Percentiles rank a stretch among this genome's conserved stretches.
phyloP scores from a whole-genome alignment of 2,113 vertebrate genomes.

The Solenodon paradoxus region DNA sequence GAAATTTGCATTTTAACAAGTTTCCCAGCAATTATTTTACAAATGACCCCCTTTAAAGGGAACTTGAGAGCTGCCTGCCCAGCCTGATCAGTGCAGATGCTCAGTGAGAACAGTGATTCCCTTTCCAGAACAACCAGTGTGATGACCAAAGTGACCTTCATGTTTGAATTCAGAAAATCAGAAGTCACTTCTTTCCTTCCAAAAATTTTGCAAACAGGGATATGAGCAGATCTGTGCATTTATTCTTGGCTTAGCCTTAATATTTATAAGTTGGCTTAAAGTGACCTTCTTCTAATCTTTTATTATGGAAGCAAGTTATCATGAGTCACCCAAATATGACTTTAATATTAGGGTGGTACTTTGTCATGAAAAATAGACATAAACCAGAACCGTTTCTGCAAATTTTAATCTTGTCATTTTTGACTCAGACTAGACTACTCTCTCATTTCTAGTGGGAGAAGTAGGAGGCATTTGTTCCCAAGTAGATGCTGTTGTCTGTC shows the following conservation, averaged over 20 bases:
- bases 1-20: not conserved
- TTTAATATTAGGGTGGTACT: not conserved
- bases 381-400: not conserved
- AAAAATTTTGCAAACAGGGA: not conserved
- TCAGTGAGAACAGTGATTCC: not conserved
- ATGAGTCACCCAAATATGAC: not conserved
- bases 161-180: not conserved
- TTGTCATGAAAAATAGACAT: not conserved
- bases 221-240: not conserved
- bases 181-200: not conserved
- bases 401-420: not conserved
- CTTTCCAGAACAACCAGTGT: not conserved
- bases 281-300: not conserved
- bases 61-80: too few relatives aligned
- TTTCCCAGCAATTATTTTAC: not conserved
- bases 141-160: not conserved
- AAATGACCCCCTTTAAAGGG: not conserved
- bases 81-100: accelerated
- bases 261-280: not conserved
- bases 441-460: slow-evolving; percentile 19
- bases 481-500: not conserved
- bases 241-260: not conserved
- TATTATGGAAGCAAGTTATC: not conserved
- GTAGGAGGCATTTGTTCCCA: not conserved
- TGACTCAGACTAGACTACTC: not conserved